Evolutionary conservation across 2,888 invertebrate genomes (phyloP).

Genomic region (Apotomis capreana): DNA sequence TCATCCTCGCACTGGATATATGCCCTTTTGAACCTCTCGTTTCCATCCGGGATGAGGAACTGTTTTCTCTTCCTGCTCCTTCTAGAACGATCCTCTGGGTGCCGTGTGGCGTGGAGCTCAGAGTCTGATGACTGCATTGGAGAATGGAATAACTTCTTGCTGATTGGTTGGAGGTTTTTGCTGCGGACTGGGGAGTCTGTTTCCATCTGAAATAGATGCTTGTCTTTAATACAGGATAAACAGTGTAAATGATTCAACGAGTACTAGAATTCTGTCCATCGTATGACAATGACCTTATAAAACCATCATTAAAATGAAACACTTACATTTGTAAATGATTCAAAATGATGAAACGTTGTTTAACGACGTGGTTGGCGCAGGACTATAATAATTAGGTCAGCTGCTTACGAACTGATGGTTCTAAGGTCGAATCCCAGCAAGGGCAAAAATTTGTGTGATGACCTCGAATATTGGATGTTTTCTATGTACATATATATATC

Average conservation of each 20-base stretch:
- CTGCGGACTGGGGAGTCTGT: constrained; percentile 69
- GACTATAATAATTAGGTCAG: too few relatives aligned
- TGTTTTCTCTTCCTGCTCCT: constrained; percentile 66
- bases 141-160: constrained; percentile 73
- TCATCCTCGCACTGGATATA: constrained; percentile 67
- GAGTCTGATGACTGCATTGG: constrained; percentile 53
- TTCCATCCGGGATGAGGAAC: constrained; percentile 59
- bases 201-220: constrained; percentile 62
- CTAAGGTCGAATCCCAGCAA: too few relatives aligned
- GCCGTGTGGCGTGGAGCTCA: constrained; percentile 50
- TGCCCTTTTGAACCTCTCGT: constrained; percentile 63
- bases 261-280: too few relatives aligned
- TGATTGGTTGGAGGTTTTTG: constrained; percentile 62
- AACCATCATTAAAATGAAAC: too few relatives aligned
- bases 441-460: too few relatives aligned
- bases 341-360: too few relatives aligned
- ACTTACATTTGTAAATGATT: too few relatives aligned
- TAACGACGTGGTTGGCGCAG: too few relatives aligned
- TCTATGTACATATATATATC: too few relatives aligned
- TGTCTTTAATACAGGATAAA: not conserved
- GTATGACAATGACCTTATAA: too few relatives aligned
- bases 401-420: too few relatives aligned
- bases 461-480: too few relatives aligned
- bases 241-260: not conserved
- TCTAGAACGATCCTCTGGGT: constrained; percentile 48